These are phyloP conservation scores for Pipistrellus pipistrellus DNA, from an alignment of 2,797 vertebrate species.

Conservation along the genomic window DNA sequence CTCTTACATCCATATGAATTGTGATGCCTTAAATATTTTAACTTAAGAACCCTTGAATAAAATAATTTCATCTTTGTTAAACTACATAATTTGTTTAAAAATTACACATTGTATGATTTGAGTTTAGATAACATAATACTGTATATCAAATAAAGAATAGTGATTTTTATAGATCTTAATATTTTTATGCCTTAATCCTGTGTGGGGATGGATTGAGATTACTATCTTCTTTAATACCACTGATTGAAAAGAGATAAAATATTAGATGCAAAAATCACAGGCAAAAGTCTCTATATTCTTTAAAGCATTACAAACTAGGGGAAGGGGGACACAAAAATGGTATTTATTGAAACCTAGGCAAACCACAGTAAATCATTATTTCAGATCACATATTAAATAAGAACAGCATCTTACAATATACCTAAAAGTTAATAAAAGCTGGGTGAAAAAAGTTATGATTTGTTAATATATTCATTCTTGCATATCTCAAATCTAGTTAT, in stretches of 20 bases:
- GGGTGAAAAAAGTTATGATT: constrained; percentile 17
- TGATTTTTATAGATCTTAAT: constrained; percentile 4
- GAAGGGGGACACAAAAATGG: background rate
- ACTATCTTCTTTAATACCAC: background rate
- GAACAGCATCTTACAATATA: background rate
- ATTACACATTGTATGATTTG: background rate
- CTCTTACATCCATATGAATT: background rate
- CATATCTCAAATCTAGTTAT: constrained; percentile 10
- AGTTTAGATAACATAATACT: constrained; percentile 52
- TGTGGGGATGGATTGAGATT: background rate
- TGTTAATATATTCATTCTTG: constrained; percentile 20
- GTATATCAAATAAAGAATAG: background rate
- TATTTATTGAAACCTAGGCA: constrained; percentile 4
- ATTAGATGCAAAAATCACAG: constrained; percentile 45
- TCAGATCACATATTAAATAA: constrained; percentile 29
- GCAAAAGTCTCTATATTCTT: constrained; percentile 21
- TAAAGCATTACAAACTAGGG: background rate
- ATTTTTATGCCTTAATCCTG: background rate
- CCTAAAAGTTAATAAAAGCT: constrained; percentile 57
- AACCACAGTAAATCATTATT: constrained; percentile 31
- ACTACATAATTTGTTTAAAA: constrained; percentile 37
- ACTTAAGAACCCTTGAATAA: constrained; percentile 18
- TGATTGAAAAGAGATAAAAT: constrained; percentile 31
- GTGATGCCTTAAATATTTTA: constrained; percentile 55
- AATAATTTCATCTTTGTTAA: constrained; percentile 60